Evolutionary conservation across 2,113 vertebrate genomes (phyloP).

Genomic region (Sterna hirundo): DNA sequence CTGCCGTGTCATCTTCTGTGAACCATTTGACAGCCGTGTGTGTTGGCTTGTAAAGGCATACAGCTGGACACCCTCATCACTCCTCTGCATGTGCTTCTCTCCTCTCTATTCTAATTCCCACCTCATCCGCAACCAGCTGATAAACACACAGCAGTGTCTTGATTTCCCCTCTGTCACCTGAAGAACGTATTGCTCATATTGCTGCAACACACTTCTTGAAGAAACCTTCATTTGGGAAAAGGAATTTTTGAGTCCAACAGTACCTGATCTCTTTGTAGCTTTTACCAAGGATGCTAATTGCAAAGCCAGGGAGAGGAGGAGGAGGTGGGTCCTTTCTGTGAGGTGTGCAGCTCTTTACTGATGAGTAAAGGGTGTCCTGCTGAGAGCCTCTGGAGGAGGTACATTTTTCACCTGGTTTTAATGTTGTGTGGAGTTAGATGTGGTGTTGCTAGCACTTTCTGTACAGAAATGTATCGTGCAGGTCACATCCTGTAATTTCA

Average conservation of each 20-base stretch:
- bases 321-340: neutral
- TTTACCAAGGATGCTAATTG: neutral
- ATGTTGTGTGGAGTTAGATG: neutral
- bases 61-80: neutral
- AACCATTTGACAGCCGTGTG: neutral
- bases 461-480: neutral
- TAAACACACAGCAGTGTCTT: neutral
- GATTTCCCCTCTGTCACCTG: neutral
- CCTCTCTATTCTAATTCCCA: neutral
- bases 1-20: neutral
- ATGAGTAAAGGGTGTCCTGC: neutral
- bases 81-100: neutral
- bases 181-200: rapidly evolving
- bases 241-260: neutral
- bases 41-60: neutral
- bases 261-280: neutral
- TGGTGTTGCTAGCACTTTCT: neutral
- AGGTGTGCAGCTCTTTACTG: neutral
- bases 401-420: neutral
- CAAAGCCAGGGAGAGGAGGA: neutral
- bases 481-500: neutral
- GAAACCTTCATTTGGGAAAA: neutral
- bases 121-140: neutral
- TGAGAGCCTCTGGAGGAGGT: neutral
- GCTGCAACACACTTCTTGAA: neutral